Base-by-base conservation (phyloP, 2,797 vertebrate genomes). In the Micropoecilia bifurca region DNA sequence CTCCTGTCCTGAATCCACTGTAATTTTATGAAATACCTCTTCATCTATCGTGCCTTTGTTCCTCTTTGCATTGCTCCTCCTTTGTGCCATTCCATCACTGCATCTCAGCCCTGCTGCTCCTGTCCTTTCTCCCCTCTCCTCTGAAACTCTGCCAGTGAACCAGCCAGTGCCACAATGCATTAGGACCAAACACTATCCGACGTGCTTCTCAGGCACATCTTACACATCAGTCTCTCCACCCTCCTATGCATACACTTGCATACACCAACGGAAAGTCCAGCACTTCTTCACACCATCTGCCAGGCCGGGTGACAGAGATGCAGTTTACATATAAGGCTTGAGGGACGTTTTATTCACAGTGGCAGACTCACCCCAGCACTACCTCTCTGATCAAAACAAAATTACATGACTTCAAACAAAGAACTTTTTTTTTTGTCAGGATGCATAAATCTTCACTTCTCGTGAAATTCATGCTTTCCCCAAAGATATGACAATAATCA, bases 111-210 rank as follows among this genome's bases (percentile, higher is more conserved):
- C 88, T 88, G 78, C 90, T 90, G 82, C 83, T 90, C 76, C 89
- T 91, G 87, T 91, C 85, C 82, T 92, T 88, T 90, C 77, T 81
- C 55, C 77, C 75, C 89, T 90, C 91, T 91, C 91, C 90, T 93
- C 91, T 94, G 90, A 93, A 89, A 87, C 85, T 79, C 82, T 83
- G 89, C 88, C 89, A 93, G 92, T 87, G 89, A 90, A 91, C 81
- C 72, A 90, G 82, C 80, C 71, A 90, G 84, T 93, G 94, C 90
- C 93, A 95, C 92, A 91, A 93, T 90, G 89, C 87, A 94, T 95
- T 92, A 95, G 89, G 87, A 87, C 91, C 80, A 89, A 92, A 91
- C 91, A 91, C 91, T 83, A 90, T 90, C 92, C 80, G 83, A 93
- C 82, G 57, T 84, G 83, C 91, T 90, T 89, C 91, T 89, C 87